phyloP scores from a whole-genome alignment of 2,888 invertebrate genomes.

The Oligia fasciuncula region DNA sequence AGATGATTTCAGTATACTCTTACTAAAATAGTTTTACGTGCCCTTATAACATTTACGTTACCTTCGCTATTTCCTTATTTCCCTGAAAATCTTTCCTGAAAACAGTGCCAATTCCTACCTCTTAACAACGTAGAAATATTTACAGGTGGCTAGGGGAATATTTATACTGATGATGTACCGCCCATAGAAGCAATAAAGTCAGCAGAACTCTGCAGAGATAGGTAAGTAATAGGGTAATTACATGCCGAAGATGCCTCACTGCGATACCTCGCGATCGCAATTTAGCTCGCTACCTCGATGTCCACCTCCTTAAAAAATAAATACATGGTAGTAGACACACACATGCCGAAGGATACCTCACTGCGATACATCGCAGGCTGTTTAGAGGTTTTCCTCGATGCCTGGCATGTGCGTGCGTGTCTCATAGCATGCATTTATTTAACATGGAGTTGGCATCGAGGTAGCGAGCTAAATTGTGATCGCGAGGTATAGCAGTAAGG shows the following conservation, averaged over 20 bases:
- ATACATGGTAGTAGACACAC: no score
- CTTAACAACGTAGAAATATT: background rate
- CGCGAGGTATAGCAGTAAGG: no score
- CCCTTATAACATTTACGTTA: constrained; percentile 22
- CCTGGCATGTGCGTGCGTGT: no score
- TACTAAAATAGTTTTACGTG: constrained; percentile 12
- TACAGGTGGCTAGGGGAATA: background rate
- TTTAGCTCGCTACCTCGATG: background rate
- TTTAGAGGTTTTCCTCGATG: background rate
- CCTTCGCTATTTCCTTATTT: constrained; percentile 24
- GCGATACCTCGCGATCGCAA: background rate
- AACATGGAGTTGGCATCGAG: no score
- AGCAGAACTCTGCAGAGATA: background rate
- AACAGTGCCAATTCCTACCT: constrained; percentile 18
- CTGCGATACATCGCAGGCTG: background rate
- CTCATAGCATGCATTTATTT: no score
- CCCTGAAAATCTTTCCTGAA: constrained; percentile 23
- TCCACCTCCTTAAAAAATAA: background rate
- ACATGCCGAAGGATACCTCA: no score
- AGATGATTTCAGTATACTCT: background rate
- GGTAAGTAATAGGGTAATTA: background rate
- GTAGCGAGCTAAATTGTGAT: no score
- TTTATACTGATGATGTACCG: no score
- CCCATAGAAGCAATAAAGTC: no score
- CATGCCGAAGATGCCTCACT: background rate